Conservation (phyloP, 2,888 invertebrate species). For the Mechanitis messenoides region DNA sequence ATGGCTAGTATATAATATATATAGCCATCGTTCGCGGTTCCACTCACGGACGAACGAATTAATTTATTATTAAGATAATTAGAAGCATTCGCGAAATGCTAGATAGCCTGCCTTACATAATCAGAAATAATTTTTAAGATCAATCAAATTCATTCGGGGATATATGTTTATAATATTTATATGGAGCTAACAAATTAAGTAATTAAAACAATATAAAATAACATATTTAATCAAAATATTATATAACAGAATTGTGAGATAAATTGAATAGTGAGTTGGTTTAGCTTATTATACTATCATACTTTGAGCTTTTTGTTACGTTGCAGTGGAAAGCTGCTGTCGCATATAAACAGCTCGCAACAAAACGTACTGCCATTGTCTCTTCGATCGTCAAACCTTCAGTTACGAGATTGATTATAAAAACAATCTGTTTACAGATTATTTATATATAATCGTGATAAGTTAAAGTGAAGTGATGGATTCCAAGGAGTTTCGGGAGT, state of each 20-base stretch:
- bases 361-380: slow-evolving; percentile 50
- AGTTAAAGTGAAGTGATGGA: slow-evolving; percentile 76
- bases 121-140: too few species aligned
- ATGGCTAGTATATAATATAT: too few species aligned
- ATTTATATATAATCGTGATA: neutral
- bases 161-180: too few species aligned
- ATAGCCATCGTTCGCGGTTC: too few species aligned
- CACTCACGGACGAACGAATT: too few species aligned
- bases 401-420: slow-evolving; percentile 7
- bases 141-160: too few species aligned
- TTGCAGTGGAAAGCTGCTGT: slow-evolving; percentile 27
- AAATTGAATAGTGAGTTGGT: neutral
- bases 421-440: neutral
- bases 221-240: too few species aligned
- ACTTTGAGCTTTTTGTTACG: neutral
- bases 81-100: too few species aligned
- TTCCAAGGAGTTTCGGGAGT: slow-evolving; percentile 85
- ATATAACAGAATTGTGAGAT: neutral
- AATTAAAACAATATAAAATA: too few species aligned
- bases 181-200: too few species aligned
- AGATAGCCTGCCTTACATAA: too few species aligned
- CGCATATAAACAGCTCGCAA: slow-evolving; percentile 26
- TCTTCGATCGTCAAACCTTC: slow-evolving; percentile 45
- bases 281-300: neutral
- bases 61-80: too few species aligned